A percentile compares a stretch with the other conserved stretches of the same genome.
These are phyloP conservation scores for Habroteleia sp. DNA, from an alignment of 2,888 invertebrate genomes.

Conservation along the genomic window DNA sequence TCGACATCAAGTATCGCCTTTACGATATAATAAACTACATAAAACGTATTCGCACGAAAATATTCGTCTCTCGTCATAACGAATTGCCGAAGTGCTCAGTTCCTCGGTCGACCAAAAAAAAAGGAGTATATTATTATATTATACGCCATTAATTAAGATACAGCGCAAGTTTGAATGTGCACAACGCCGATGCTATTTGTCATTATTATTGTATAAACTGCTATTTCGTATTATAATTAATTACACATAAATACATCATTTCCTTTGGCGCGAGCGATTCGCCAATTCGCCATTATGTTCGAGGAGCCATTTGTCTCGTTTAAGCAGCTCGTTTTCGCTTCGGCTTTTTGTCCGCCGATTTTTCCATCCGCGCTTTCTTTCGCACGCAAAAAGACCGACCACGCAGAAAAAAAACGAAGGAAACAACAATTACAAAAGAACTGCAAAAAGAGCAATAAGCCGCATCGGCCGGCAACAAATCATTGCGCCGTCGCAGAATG, in stretches of 20 bases:
- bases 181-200: constrained; percentile 58
- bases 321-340: constrained; percentile 55
- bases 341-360: constrained; percentile 56
- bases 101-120: constrained; percentile 3
- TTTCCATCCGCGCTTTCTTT: constrained; percentile 38
- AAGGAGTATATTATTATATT: constrained; percentile 56
- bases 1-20: constrained; percentile 50
- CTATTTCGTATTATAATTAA: constrained; percentile 63
- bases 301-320: constrained; percentile 59
- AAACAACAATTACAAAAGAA: constrained; percentile 9
- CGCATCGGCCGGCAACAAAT: constrained; percentile 52
- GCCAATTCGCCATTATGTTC: constrained; percentile 60
- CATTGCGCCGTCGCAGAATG: constrained; percentile 56
- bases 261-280: constrained; percentile 59
- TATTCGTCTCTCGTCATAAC: constrained; percentile 50
- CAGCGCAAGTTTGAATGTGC: constrained; percentile 62
- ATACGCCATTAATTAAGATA: constrained; percentile 64
- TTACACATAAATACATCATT: constrained; percentile 62
- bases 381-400: constrained; percentile 13
- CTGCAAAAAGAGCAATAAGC: constrained; percentile 7
- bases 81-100: constrained; percentile 45
- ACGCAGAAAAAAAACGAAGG: neutral
- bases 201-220: constrained; percentile 60
- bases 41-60: constrained; percentile 53
- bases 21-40: constrained; percentile 53